Evolutionary conservation across 1,140 invertebrate species (phyloP), one percentile per base, ranked within the genome.

Genomic region (Elysia chlorotica): DNA sequence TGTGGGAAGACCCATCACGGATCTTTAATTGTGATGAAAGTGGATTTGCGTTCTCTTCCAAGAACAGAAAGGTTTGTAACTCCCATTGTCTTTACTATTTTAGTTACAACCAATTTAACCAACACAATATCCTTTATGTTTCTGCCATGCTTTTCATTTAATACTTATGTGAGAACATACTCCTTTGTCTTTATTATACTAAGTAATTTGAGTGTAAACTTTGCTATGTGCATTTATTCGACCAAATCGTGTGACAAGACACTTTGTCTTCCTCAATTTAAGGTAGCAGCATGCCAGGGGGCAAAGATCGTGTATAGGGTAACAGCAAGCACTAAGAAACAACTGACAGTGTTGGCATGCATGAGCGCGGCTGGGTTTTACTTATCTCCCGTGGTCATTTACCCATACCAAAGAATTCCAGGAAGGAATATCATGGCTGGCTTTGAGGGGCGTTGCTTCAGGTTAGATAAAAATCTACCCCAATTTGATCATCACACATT

Each of bases 291-390:
- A 10, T 59, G 33, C 14, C 5, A 36, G 35, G 62, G 62, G 17
- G 28, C 17, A 5, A 31, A 65, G 33, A 65, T 14, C 14, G 33
- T 65, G 6, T 65, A 65, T 23, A 65, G 14, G 5, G 19, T 65
- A 17, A 10, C 62, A 30, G 14, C 62, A 17, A 33, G 17, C 28
- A 36, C 14, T 17, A 65, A 65, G 33, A 65, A 23, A 31, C 62
- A 65, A 35, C 14, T 65, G 14, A 65, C 62, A 23, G 62, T 65
- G 14, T 65, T 65, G 62, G 62, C 62, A 17, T 14, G 14, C 23
- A 65, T 65, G 62, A 65, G 25, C 35, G 33, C 62, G 5, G 62
- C 62, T 14, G 62, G 62, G 33, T 17, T 33, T 31, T 65, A 65
- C 62, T 17, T 65, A 23, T 14, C 28, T 5, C 62, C 62, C 14